phyloP scores from a whole-genome alignment of 2,113 vertebrate species.

The Vidua chalybeata region DNA sequence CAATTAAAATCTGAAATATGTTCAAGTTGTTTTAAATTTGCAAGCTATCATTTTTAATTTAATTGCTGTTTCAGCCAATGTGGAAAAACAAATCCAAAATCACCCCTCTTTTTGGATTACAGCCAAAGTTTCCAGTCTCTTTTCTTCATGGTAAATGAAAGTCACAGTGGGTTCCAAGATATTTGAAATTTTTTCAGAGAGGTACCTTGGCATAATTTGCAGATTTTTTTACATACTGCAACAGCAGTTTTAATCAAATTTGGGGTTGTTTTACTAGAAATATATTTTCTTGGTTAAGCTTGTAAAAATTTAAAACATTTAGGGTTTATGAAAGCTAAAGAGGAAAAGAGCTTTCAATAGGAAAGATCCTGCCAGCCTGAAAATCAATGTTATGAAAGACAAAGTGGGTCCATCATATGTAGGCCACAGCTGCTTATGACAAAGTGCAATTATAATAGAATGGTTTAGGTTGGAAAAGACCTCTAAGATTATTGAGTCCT shows the following conservation, averaged over 20 bases:
- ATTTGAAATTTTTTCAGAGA: neutral
- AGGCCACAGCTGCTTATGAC: neutral
- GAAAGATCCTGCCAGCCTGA: neutral
- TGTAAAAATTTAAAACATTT: neutral
- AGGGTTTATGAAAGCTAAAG: neutral
- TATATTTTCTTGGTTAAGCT: neutral
- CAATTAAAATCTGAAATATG: neutral
- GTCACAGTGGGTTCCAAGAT: neutral
- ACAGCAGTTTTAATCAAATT: neutral
- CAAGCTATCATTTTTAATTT: neutral
- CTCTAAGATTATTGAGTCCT: neutral
- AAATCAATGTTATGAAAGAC: neutral
- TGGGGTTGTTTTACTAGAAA: neutral
- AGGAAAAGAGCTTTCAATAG: neutral
- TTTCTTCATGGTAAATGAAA: neutral
- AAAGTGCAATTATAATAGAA: neutral
- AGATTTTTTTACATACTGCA: neutral
- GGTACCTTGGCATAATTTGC: neutral
- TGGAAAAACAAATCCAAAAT: neutral
- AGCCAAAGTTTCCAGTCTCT: neutral
- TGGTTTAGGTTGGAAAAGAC: neutral
- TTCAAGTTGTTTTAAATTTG: neutral
- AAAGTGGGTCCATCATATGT: neutral
- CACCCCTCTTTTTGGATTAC: neutral
- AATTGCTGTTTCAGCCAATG: neutral